Conservation (phyloP, 1,140 invertebrate genomes). For the Holotrichia oblita region DNA sequence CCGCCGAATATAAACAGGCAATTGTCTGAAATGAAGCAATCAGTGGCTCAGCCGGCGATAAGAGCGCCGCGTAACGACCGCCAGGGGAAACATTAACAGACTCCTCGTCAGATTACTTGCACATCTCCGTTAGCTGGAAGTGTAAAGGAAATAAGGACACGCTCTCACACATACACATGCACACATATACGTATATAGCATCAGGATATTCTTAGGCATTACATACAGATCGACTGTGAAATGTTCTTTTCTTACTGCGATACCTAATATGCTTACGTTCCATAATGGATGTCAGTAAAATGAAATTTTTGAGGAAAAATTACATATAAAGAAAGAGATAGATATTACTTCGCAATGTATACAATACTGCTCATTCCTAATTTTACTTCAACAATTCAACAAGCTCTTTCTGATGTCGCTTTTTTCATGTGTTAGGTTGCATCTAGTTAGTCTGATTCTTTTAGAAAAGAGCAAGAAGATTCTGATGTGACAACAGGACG, state of each 20-base stretch:
- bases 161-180: neutral
- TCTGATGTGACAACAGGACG: too few relatives aligned
- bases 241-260: neutral
- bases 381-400: too few relatives aligned
- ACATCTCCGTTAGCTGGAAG: slow-evolving; percentile 54
- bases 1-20: slow-evolving; percentile 63
- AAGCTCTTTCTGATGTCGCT: too few relatives aligned
- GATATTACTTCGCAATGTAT: too few relatives aligned
- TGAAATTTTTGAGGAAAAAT: too few relatives aligned
- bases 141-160: slow-evolving; percentile 46
- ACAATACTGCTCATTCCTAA: too few relatives aligned
- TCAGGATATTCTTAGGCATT: neutral
- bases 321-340: too few relatives aligned
- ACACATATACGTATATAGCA: neutral
- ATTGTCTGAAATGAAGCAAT: slow-evolving; percentile 63
- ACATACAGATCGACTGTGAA: neutral
- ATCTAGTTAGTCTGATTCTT: too few relatives aligned
- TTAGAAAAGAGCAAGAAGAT: too few relatives aligned
- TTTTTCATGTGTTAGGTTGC: too few relatives aligned
- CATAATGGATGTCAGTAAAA: too few relatives aligned
- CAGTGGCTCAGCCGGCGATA: slow-evolving; percentile 62
- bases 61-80: slow-evolving; percentile 61
- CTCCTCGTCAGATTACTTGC: slow-evolving; percentile 63
- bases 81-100: slow-evolving; percentile 62
- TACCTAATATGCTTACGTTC: too few relatives aligned